Evolutionary conservation across 2,113 vertebrate genomes (phyloP), one percentile per base, ranked within the genome.

Genomic region (Sapajus apella): DNA sequence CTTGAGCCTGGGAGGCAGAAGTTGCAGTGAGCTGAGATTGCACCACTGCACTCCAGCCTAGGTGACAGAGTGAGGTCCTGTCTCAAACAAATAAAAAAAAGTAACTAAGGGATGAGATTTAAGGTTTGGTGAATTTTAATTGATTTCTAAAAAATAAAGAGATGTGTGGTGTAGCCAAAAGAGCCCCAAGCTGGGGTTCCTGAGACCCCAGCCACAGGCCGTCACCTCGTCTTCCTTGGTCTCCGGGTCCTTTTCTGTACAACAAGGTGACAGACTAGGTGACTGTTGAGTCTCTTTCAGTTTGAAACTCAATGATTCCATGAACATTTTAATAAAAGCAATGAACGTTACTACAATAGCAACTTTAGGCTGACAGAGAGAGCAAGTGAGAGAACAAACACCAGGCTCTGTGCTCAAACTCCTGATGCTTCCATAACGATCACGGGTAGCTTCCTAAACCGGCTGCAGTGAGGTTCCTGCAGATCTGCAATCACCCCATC

Each of bases 141-240:
- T 85, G 52, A 37, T 72, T 68, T 93, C 72, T 92, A n/a, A 80
- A 96, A 94, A 35, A 80, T 50, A 64, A 91, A 96, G 12, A 89
- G 50, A 37, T n/a, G 6, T 58, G 10, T 52, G 27, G 30, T 47
- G 9, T 82, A 18, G 45, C 11, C 9, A 45, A 84, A 85, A 79
- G 32, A 76, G 14, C 35, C 70, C 32, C 18, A 58, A 82, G 14
- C 3, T 70, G 17, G 27, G 3, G 37, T 55, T 68, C 18, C 52
- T 3, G 32, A 77, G 37, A 50, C 12, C 20, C 35, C n/a, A 58
- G 40, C 47, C 45, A 72, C 18, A 47, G 32, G 25, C 76, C 77
- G 14, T 56, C 72, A n/a, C 2, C 32, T 75, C 70, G 23, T 50
- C 37, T 40, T 72, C 35, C 52, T 66, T 70, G 55, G 47, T 4